Evolutionary conservation across 2,113 vertebrate genomes (phyloP).

Genomic region (Pseudolaguvia tuberculata): DNA sequence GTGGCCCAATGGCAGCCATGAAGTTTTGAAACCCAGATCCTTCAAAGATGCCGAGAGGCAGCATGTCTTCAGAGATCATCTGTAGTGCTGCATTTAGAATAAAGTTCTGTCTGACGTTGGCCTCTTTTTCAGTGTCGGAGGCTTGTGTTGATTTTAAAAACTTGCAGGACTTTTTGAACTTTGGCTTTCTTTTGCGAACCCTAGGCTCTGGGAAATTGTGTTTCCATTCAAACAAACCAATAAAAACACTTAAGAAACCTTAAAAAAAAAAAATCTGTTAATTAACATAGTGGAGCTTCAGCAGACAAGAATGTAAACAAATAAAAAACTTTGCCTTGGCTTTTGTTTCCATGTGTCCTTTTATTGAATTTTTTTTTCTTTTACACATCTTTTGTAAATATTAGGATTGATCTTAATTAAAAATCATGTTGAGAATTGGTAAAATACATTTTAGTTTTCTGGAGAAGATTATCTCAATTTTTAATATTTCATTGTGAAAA

Average conservation of each 20-base stretch:
- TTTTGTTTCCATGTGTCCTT: too few relatives aligned
- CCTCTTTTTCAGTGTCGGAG: not conserved
- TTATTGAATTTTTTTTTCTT: too few relatives aligned
- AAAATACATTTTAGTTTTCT: too few relatives aligned
- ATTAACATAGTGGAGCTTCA: too few relatives aligned
- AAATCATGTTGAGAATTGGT: too few relatives aligned
- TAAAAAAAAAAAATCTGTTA: not conserved
- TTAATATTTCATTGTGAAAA: too few relatives aligned
- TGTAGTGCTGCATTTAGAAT: slow-evolving; percentile 59
- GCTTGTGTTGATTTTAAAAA: not conserved
- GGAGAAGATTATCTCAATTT: too few relatives aligned
- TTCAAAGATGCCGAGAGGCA: slow-evolving; percentile 71
- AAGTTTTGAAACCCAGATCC: slow-evolving; percentile 68
- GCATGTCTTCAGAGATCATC: slow-evolving; percentile 74
- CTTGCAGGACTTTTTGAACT: slow-evolving; percentile 5
- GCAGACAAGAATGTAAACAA: too few relatives aligned
- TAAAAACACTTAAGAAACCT: not conserved
- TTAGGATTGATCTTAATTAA: too few relatives aligned
- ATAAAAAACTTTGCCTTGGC: too few relatives aligned
- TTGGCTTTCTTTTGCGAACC: slow-evolving; percentile 23
- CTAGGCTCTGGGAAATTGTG: not conserved
- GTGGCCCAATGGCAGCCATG: slow-evolving; percentile 59
- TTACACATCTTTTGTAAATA: too few relatives aligned
- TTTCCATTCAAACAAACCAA: not conserved
- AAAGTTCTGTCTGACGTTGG: slow-evolving; percentile 52